These are phyloP conservation scores for Notarius lentiginosus DNA, from an alignment of 2,113 vertebrate genomes.

Conservation along the genomic window DNA sequence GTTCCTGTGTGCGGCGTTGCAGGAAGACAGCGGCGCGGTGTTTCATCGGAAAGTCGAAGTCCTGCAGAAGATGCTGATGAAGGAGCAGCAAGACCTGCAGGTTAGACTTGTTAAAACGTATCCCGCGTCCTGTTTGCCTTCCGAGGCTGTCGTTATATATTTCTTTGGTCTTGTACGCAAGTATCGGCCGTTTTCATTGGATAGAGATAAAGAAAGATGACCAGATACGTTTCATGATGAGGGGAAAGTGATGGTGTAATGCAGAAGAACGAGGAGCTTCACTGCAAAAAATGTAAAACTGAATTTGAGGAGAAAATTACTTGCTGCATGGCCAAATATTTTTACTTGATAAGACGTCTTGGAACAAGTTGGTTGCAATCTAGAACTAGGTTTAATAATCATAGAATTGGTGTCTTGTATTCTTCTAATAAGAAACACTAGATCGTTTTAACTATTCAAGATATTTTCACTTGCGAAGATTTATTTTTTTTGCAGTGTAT, in stretches of 20 bases:
- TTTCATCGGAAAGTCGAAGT: constrained; percentile 79
- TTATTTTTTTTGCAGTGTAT: too few species aligned
- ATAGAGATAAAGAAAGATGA: not conserved
- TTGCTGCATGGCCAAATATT: too few species aligned
- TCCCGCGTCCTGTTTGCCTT: not conserved
- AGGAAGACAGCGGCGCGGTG: not conserved
- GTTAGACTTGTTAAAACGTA: constrained; percentile 63
- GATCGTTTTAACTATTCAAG: too few species aligned
- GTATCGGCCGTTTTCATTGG: not conserved
- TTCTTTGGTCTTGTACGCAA: too few species aligned
- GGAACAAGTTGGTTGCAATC: too few species aligned
- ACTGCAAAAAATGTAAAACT: too few species aligned
- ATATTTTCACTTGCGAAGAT: too few species aligned
- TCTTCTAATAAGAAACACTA: too few species aligned
- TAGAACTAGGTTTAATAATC: too few species aligned
- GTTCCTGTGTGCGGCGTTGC: not conserved
- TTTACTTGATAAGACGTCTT: too few species aligned
- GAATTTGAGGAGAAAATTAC: too few species aligned
- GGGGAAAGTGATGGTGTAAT: not conserved
- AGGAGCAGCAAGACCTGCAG: not conserved
- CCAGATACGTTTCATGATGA: not conserved
- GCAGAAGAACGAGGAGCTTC: not conserved
- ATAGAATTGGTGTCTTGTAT: too few species aligned
- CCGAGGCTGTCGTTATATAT: not conserved
- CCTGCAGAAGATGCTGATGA: constrained; percentile 49